A percentile compares a stretch with the other conserved stretches of the same genome.
Conservation (phyloP, 1,140 invertebrate species). For the Schlechtendalia chinensis region DNA sequence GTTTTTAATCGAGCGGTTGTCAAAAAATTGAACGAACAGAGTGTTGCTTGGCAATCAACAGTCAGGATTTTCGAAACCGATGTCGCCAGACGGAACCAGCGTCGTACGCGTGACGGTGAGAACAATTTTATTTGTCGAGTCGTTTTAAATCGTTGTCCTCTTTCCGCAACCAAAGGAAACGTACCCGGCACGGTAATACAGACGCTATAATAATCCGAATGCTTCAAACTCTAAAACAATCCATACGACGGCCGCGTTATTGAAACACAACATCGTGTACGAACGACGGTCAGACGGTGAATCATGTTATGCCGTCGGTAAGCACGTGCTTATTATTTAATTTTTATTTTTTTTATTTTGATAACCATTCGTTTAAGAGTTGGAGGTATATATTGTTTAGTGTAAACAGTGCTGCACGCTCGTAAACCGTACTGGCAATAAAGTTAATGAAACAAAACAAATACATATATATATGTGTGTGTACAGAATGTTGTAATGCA, state of each 20-base stretch:
- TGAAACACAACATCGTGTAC: neutral
- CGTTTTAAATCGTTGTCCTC: conserved; percentile 9
- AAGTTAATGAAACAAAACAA: conserved; percentile 1
- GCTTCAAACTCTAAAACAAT: no score
- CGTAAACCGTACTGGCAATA: neutral
- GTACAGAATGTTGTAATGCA: no score
- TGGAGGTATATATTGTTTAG: neutral
- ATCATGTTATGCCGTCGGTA: neutral
- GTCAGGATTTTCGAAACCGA: conserved; percentile 19
- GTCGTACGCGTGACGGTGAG: neutral
- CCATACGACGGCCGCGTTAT: no score
- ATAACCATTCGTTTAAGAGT: neutral
- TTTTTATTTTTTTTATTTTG: no score
- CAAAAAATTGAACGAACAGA: no score
- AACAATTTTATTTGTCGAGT: neutral
- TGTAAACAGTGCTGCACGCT: neutral
- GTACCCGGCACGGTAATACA: no score
- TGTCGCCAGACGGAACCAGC: neutral
- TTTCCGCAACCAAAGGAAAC: conserved; percentile 31
- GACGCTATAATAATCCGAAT: no score
- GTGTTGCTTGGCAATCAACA: neutral
- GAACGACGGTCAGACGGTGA: neutral
- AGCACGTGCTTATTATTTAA: no score
- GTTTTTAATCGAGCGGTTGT: no score
- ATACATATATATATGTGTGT: neutral